Evolutionary conservation across 2,113 vertebrate species (phyloP).

Genomic region (Machaerirhynchus nigripectus): DNA sequence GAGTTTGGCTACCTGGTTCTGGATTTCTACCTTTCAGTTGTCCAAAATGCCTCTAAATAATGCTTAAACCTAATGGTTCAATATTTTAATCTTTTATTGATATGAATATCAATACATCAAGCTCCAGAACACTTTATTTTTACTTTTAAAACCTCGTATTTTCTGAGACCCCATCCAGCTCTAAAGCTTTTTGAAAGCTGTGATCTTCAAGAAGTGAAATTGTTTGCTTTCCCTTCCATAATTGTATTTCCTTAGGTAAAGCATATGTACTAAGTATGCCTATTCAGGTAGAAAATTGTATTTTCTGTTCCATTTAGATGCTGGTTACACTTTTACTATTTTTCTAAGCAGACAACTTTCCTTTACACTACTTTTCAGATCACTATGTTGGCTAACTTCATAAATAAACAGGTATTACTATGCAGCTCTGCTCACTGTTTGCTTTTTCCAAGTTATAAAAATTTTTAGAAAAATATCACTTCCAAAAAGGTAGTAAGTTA

Average conservation of each 20-base stretch:
- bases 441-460: background rate
- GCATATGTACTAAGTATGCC: background rate
- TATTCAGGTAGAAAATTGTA: background rate
- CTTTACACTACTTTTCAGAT: background rate
- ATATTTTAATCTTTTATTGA: background rate
- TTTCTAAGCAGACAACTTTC: background rate
- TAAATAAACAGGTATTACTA: background rate
- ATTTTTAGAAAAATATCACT: background rate
- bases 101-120: background rate
- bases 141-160: background rate
- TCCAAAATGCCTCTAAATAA: background rate
- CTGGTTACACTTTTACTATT: background rate
- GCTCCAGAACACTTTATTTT: background rate
- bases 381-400: background rate
- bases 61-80: background rate
- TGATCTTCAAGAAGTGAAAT: background rate
- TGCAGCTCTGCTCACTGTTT: background rate
- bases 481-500: background rate
- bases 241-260: background rate
- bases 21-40: background rate
- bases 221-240: background rate
- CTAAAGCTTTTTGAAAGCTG: background rate
- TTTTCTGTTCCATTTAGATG: background rate
- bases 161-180: background rate
- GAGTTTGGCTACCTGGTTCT: background rate